These are phyloP conservation scores for Nowickia ferox DNA, from an alignment of 2,888 invertebrate genomes.

Conservation along the genomic window DNA sequence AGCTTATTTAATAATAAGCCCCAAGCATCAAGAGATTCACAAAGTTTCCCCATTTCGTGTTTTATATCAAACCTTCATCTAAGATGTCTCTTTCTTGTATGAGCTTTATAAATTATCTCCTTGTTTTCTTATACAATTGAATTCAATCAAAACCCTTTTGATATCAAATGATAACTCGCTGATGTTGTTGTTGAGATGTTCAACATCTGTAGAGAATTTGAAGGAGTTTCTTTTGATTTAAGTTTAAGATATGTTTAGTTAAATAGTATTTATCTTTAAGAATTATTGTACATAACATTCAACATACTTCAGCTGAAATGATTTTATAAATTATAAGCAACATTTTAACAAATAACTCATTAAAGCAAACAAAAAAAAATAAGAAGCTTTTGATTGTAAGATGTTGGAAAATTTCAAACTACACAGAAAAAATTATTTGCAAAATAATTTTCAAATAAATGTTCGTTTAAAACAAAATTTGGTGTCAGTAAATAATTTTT, in stretches of 20 bases:
- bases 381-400: not conserved
- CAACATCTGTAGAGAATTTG: not conserved
- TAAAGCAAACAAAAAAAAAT: not conserved
- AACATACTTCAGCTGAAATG: not conserved
- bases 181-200: not conserved
- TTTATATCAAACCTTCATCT: too few species aligned
- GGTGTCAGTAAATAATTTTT: too few species aligned
- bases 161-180: not conserved
- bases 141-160: not conserved
- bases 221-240: constrained; percentile 2
- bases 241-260: not conserved
- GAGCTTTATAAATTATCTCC: not conserved
- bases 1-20: not conserved
- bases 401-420: too few species aligned
- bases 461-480: too few species aligned
- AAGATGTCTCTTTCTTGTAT: too few species aligned
- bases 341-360: not conserved
- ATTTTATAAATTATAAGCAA: not conserved
- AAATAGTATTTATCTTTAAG: not conserved
- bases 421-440: too few species aligned
- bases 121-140: not conserved
- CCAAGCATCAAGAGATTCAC: too few species aligned
- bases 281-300: not conserved
- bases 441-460: too few species aligned
- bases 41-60: too few species aligned